A percentile compares a stretch with the other conserved stretches of the same genome.
Conservation (phyloP, 2,888 invertebrate genomes). For the Ptilodon capucinus region DNA sequence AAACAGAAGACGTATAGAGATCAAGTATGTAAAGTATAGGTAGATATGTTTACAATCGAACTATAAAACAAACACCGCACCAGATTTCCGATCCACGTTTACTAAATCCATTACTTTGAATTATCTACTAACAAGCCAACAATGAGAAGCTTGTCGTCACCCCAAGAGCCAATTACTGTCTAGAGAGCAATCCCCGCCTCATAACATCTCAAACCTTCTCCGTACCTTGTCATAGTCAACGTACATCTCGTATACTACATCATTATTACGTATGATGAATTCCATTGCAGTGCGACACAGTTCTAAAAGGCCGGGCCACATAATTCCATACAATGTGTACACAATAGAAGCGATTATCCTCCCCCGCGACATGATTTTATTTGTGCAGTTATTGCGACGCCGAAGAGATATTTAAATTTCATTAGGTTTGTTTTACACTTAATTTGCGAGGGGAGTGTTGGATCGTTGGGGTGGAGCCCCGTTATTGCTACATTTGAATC, state of each 20-base stretch:
- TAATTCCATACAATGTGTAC: slow-evolving; percentile 67
- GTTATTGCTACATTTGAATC: slow-evolving; percentile 67
- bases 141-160: slow-evolving; percentile 77
- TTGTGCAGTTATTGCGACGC: slow-evolving; percentile 79
- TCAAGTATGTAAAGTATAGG: too few relatives aligned
- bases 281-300: slow-evolving; percentile 40
- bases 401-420: slow-evolving; percentile 82
- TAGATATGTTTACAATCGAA: slow-evolving; percentile 6
- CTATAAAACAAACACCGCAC: slow-evolving; percentile 31
- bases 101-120: slow-evolving; percentile 67
- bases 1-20: too few relatives aligned
- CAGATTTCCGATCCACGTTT: slow-evolving; percentile 60
- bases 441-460: slow-evolving; percentile 78
- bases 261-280: slow-evolving; percentile 26
- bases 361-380: slow-evolving; percentile 80
- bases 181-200: slow-evolving; percentile 72
- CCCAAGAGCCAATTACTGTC: slow-evolving; percentile 76
- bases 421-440: slow-evolving; percentile 83
- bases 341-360: slow-evolving; percentile 77
- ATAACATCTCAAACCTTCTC: slow-evolving; percentile 49
- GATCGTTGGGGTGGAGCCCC: slow-evolving; percentile 69
- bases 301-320: slow-evolving; percentile 37
- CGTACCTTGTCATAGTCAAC: slow-evolving; percentile 64
- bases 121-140: slow-evolving; percentile 77
- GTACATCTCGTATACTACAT: slow-evolving; percentile 15